Percentiles rank a stretch among this genome's conserved stretches.
These are phyloP conservation scores for Silurus aristotelis DNA, from an alignment of 2,797 vertebrate species.

Conservation along the genomic window DNA sequence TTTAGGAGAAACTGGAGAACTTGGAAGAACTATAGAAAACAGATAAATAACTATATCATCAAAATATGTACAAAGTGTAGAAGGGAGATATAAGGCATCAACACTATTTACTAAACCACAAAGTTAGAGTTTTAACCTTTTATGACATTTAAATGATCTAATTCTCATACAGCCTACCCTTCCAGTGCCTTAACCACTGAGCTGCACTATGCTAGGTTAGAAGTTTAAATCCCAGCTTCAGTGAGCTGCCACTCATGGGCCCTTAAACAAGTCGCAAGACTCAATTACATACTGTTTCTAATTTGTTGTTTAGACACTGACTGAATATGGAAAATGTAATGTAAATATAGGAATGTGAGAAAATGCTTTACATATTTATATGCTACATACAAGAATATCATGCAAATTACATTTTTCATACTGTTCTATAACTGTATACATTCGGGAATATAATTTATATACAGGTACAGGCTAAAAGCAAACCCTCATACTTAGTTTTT, in stretches of 20 bases:
- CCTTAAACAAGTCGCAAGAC: background rate
- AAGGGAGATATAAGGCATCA: background rate
- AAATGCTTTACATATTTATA: background rate
- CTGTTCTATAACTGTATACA: background rate
- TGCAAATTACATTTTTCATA: background rate
- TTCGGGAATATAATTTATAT: background rate
- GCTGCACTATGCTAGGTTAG: background rate
- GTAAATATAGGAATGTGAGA: background rate
- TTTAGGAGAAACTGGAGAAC: background rate
- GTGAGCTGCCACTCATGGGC: background rate
- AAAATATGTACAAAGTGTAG: too few species aligned
- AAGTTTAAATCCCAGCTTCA: background rate
- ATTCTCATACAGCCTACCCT: background rate
- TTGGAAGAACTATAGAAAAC: background rate
- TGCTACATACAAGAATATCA: background rate
- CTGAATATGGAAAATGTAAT: background rate
- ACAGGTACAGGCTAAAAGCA: background rate
- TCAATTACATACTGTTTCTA: background rate
- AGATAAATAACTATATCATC: background rate
- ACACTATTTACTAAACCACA: background rate
- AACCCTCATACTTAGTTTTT: slow-evolving; percentile 47
- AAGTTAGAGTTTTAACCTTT: background rate
- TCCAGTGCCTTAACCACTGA: background rate
- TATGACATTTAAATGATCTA: background rate
- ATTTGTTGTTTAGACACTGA: background rate